These are phyloP conservation scores for Camponotus pennsylvanicus DNA, from an alignment of 1,140 invertebrate species.

Conservation along the genomic window DNA sequence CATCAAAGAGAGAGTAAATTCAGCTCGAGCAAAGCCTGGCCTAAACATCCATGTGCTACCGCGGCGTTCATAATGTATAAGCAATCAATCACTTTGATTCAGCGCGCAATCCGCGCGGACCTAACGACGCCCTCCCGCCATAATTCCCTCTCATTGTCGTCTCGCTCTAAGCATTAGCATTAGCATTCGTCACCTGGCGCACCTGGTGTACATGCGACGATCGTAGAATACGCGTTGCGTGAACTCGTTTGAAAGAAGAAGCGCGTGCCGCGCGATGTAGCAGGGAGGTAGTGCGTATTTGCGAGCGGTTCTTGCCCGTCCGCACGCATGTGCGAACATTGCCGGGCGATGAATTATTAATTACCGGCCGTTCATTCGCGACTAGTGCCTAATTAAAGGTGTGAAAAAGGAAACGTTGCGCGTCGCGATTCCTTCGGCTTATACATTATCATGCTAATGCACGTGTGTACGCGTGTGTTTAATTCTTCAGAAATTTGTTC, in stretches of 20 bases:
- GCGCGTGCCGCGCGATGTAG: slow-evolving; percentile 41
- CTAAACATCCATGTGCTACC: background rate
- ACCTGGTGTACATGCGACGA: slow-evolving; percentile 44
- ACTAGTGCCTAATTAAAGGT: slow-evolving; percentile 27
- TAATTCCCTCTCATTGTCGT: slow-evolving; percentile 47
- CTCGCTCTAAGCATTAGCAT: slow-evolving; percentile 27
- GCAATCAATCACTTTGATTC: slow-evolving; percentile 42
- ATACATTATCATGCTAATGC: slow-evolving; percentile 3
- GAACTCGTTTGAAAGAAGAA: slow-evolving; percentile 34
- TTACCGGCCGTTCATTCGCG: slow-evolving; percentile 64
- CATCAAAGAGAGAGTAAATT: background rate
- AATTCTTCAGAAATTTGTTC: background rate
- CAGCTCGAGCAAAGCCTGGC: background rate
- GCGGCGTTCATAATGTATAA: slow-evolving; percentile 6
- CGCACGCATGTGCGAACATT: slow-evolving; percentile 45
- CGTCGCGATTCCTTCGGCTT: background rate
- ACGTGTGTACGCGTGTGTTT: no score
- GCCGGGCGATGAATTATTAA: slow-evolving; percentile 72
- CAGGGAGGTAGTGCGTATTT: background rate
- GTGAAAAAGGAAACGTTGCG: background rate
- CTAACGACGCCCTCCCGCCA: slow-evolving; percentile 33
- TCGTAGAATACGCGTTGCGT: slow-evolving; percentile 37
- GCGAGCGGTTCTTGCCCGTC: slow-evolving; percentile 5
- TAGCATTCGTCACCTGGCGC: slow-evolving; percentile 59
- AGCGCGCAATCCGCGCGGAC: slow-evolving; percentile 18